Evolutionary conservation across 1,140 invertebrate genomes (phyloP).

Genomic region (Brachionus koreanus): DNA sequence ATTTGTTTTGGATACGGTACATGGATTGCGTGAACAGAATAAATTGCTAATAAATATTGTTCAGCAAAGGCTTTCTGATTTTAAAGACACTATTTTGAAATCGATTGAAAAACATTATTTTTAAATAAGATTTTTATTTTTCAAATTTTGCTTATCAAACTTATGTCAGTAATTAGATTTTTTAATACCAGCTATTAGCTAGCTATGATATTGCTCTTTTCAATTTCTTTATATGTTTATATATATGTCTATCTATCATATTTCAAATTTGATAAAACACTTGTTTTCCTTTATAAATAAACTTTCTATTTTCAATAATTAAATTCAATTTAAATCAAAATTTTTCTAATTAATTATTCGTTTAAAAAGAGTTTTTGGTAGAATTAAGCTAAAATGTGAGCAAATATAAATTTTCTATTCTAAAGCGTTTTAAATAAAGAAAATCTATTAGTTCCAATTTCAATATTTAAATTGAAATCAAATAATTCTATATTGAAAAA

Average conservation of each 20-base stretch:
- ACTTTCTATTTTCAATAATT: no score
- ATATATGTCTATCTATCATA: neutral
- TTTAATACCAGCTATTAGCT: neutral
- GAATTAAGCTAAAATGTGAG: no score
- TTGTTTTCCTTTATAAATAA: neutral
- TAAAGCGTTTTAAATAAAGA: no score
- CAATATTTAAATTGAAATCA: neutral
- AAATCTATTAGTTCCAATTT: no score
- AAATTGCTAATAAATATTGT: neutral
- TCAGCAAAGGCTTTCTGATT: neutral
- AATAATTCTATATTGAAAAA: no score
- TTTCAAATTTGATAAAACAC: neutral
- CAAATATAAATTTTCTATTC: no score
- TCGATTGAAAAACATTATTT: neutral
- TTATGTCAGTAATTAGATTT: neutral
- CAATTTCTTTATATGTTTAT: no score
- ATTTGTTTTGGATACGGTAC: neutral
- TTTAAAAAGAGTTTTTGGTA: no score
- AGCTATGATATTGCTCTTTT: neutral
- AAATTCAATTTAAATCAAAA: neutral
- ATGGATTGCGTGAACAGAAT: neutral
- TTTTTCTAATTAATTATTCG: no score
- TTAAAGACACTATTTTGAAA: neutral
- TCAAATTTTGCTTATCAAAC: neutral
- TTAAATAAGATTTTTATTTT: neutral